A percentile compares a stretch with the other conserved stretches of the same genome.
phyloP scores from a whole-genome alignment of 2,113 vertebrate species.

The Mesembrinibis cayennensis region DNA sequence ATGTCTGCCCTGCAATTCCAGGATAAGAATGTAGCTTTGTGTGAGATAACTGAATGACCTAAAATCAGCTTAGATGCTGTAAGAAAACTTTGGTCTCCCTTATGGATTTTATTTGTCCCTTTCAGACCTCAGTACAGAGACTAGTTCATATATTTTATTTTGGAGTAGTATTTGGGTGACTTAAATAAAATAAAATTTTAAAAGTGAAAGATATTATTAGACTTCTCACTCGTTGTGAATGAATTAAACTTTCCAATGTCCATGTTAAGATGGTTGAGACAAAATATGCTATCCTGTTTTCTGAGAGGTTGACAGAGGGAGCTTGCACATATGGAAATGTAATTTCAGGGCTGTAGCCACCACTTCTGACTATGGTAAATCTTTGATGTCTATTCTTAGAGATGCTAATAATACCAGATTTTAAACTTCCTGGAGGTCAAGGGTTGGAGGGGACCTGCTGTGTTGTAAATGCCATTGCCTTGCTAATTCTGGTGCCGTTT shows the following conservation, averaged over 20 bases:
- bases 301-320: background rate
- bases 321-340: background rate
- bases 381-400: background rate
- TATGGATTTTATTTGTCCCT: too few relatives aligned
- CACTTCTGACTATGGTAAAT: background rate
- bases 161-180: background rate
- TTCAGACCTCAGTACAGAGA: background rate
- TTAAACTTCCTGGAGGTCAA: background rate
- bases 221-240: background rate
- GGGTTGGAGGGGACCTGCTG: background rate
- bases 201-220: background rate
- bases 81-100: background rate
- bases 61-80: background rate
- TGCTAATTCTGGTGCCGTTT: background rate
- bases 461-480: background rate
- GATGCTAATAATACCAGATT: background rate
- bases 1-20: background rate
- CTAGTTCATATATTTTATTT: background rate
- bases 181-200: background rate
- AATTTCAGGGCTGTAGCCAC: background rate
- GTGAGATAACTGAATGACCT: background rate
- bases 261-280: background rate
- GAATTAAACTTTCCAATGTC: background rate
- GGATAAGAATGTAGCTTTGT: background rate
- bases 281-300: background rate